These are phyloP conservation scores for Schizothorax lantsangensis DNA, from an alignment of 2,797 vertebrate genomes.

Conservation along the genomic window DNA sequence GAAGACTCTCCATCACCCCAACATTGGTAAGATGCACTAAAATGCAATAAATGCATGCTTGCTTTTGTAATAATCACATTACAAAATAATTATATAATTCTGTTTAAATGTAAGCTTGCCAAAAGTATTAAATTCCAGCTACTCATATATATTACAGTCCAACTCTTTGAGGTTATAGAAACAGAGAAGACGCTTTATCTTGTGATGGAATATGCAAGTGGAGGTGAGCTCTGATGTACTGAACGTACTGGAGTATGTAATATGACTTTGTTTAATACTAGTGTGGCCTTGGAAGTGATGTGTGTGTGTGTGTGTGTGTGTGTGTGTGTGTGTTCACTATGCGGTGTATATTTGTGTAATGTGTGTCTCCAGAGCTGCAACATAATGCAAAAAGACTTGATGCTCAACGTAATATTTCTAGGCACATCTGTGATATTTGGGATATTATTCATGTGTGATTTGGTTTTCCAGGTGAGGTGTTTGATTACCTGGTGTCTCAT, in stretches of 20 bases:
- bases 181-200: conserved; percentile 94
- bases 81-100: not conserved
- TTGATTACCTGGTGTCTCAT: conserved; percentile 95
- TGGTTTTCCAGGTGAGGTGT: conserved; percentile 86
- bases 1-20: conserved; percentile 93
- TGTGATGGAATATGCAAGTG: conserved; percentile 94
- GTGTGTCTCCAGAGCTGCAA: not conserved
- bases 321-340: not conserved
- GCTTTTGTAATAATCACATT: not conserved
- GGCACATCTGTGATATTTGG: not conserved
- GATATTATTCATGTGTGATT: conserved; percentile 14
- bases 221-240: conserved; percentile 79
- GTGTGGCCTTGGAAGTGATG: not conserved
- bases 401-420: not conserved
- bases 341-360: not conserved
- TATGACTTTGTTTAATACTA: not conserved
- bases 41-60: conserved; percentile 48
- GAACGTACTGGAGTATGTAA: not conserved
- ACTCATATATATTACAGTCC: conserved; percentile 77
- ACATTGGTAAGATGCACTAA: conserved; percentile 82
- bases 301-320: not conserved
- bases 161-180: conserved; percentile 94
- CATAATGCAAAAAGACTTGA: conserved; percentile 9
- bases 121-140: not conserved
- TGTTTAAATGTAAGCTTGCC: not conserved